Conservation (phyloP, 2,113 vertebrate species). For the Microtus richardsoni region DNA sequence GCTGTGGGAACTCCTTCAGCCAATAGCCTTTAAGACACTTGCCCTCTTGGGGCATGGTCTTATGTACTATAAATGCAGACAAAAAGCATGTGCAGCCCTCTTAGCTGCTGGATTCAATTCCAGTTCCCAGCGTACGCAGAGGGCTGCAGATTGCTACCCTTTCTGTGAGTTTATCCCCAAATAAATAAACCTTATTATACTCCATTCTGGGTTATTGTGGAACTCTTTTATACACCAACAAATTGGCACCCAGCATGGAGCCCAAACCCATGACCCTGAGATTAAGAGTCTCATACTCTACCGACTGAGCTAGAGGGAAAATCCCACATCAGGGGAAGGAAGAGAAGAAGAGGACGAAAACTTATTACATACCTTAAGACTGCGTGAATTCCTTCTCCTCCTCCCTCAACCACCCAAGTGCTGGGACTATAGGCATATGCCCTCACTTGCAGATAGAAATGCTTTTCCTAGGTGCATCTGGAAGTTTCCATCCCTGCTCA, state of each 20-base stretch:
- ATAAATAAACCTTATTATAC: too few species aligned
- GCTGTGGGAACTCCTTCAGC: too few species aligned
- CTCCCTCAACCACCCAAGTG: background rate
- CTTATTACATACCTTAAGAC: background rate
- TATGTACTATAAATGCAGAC: too few species aligned
- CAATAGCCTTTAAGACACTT: too few species aligned
- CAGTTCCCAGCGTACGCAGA: too few species aligned
- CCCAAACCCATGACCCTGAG: constrained; percentile 89
- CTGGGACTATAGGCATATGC: background rate
- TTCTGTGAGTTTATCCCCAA: too few species aligned
- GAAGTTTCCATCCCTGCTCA: background rate
- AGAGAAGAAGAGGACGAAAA: background rate
- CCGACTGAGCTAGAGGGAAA: constrained; percentile 83
- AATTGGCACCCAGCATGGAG: constrained; percentile 84
- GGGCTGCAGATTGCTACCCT: too few species aligned
- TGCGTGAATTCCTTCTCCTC: background rate
- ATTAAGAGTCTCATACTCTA: constrained; percentile 87
- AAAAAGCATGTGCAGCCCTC: too few species aligned
- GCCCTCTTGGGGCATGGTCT: too few species aligned
- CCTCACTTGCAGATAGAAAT: background rate
- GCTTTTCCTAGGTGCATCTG: background rate
- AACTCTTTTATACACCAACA: too few species aligned
- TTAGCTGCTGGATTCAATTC: too few species aligned
- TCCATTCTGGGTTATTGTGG: too few species aligned
- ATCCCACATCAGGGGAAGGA: background rate